These are phyloP conservation scores for Ophion ellenae DNA, from an alignment of 2,888 invertebrate genomes.

Conservation along the genomic window DNA sequence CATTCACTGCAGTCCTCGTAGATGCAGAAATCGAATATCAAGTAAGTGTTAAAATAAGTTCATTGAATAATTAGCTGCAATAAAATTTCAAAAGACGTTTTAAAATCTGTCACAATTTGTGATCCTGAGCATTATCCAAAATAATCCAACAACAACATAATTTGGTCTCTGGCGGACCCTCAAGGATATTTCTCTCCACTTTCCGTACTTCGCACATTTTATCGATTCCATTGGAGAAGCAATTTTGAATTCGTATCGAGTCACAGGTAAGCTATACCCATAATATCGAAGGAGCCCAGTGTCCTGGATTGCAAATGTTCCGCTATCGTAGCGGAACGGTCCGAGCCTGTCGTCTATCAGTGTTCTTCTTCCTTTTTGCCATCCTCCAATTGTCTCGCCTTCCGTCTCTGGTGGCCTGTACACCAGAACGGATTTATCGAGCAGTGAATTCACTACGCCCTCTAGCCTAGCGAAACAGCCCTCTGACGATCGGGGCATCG, in stretches of 20 bases:
- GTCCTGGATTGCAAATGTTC: slow-evolving; percentile 34
- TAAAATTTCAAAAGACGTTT: no score
- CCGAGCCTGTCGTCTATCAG: slow-evolving; percentile 34
- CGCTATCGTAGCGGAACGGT: not conserved
- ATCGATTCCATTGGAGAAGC: not conserved
- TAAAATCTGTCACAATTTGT: no score
- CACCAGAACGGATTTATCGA: slow-evolving; percentile 32
- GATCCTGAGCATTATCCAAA: not conserved
- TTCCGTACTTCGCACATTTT: not conserved
- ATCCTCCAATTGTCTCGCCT: slow-evolving; percentile 41
- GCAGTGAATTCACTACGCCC: slow-evolving; percentile 18
- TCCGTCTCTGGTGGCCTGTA: slow-evolving; percentile 5
- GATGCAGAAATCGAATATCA: no score
- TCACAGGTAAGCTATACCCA: slow-evolving; percentile 6
- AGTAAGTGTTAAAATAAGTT: no score
- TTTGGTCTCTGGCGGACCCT: not conserved
- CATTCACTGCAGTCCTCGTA: no score
- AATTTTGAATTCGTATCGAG: slow-evolving; percentile 1
- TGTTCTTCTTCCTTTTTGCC: slow-evolving; percentile 16
- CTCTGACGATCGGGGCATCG: slow-evolving; percentile 30
- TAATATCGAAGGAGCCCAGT: slow-evolving; percentile 8
- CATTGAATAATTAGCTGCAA: no score
- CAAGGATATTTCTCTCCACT: not conserved
- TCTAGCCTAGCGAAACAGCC: slow-evolving; percentile 26
- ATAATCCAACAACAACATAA: not conserved